Evolutionary conservation across 1,140 invertebrate species (phyloP).

Genomic region (Hypothenemus hampei): DNA sequence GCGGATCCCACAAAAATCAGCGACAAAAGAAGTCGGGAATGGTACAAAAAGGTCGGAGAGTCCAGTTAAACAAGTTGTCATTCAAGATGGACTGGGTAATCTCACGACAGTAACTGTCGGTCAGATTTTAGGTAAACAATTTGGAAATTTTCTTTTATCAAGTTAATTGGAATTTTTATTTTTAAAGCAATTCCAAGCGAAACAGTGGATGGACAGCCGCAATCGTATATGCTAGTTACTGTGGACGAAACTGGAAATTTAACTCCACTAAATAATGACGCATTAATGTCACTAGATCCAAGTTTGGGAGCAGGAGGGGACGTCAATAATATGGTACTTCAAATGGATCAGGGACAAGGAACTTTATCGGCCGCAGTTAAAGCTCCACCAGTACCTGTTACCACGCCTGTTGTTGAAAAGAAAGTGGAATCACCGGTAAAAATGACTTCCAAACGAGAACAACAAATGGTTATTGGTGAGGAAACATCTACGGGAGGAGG

Average conservation of each 20-base stretch:
- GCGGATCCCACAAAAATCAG: slow-evolving; percentile 32
- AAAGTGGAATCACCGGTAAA: not conserved
- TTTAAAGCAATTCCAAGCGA: slow-evolving; percentile 57
- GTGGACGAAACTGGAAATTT: slow-evolving; percentile 65
- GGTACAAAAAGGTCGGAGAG: slow-evolving; percentile 34
- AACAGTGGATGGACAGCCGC: slow-evolving; percentile 57
- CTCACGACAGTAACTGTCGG: slow-evolving; percentile 49
- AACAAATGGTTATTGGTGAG: slow-evolving; percentile 13
- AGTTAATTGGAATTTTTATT: too few relatives aligned
- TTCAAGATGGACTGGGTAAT: slow-evolving; percentile 43
- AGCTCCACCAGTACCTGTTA: not conserved
- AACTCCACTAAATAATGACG: slow-evolving; percentile 64
- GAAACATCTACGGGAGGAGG: slow-evolving; percentile 8
- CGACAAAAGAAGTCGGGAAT: not conserved
- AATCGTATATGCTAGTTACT: slow-evolving; percentile 58
- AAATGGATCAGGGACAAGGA: slow-evolving; percentile 39
- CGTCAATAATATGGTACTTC: slow-evolving; percentile 42
- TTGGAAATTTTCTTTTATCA: not conserved
- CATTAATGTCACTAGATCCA: slow-evolving; percentile 47
- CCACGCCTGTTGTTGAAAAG: not conserved
- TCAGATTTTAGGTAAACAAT: slow-evolving; percentile 54
- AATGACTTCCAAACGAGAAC: slow-evolving; percentile 8
- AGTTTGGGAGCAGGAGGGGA: slow-evolving; percentile 40
- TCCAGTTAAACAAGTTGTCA: slow-evolving; percentile 41
- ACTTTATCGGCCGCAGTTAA: slow-evolving; percentile 7